Evolutionary conservation across 2,888 invertebrate species (phyloP), one percentile per base, ranked within the genome.

Genomic region (Chorisops tibialis): DNA sequence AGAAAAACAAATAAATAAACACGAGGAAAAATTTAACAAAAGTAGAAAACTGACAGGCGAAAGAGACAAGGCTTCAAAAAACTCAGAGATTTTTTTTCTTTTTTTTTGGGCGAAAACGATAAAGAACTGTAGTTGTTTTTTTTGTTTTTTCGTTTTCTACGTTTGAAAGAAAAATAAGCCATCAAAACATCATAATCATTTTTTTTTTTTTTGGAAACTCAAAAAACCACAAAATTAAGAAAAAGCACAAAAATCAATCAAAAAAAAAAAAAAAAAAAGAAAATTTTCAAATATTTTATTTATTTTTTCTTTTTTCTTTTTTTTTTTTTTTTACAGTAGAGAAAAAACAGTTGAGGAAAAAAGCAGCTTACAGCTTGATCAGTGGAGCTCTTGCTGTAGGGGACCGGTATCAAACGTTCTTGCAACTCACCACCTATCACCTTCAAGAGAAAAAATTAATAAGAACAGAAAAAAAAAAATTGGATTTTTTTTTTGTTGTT

Each of bases 391-490:
- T 96, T 96, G 94, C 96, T 96, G 91, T 96, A 96, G 83, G 96
- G 96, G 84, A 96, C 96, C 84, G 96, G 95, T 84, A 96, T 96
- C 90, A 96, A 93, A 85, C 96, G 93, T 87, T 96, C 96, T 89
- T 96, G 94, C 87, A 94, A 94, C 87, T 96, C 95, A 86, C 96
- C 96, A 90, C 96, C 96, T 92, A 96, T 96, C 89, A 96, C 96
- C 96, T 96, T 93, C 88, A 92, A 90, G 87, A 89, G 87, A 87
- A 89, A 90, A 89, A 68, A 71, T 70, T 73, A 69, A 71, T 68
- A 72, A 69, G 68, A 69, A 68, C 64, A 68, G 67, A 68, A 68
- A 60, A 62, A 43, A 39, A 65, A 61, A 49, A 62, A 61, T 38
- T 47, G 48, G 37, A 49, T 21, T 48, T 51, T 59, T n/a, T 47